Base-by-base conservation (phyloP, 2,797 vertebrate species). In the Esox lucius region DNA sequence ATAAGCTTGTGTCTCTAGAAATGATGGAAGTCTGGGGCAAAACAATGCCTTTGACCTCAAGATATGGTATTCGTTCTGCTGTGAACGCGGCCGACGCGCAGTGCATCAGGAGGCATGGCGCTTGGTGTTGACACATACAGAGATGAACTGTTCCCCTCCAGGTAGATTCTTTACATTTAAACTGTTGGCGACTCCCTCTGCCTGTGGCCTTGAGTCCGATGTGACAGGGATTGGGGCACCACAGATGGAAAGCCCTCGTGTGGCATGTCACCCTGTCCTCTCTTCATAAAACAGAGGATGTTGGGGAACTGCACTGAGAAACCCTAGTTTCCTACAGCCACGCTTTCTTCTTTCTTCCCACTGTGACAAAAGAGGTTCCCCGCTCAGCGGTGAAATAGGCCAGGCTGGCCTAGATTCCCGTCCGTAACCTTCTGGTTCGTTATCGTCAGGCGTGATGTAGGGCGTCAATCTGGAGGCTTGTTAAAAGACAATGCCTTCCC, bases 401-500 rank as follows among this genome's bases (percentile, higher is more conserved):
- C 87, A 83, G 1, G 51, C 75, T 80, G 67, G 79, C 59, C 33
- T 56, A 24, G 81, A 80, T 80, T 65, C 17, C 73, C 83, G n/a
- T 78, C 56, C 5, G 70, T 74, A 82, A 86, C 87, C 88, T 85
- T 83, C 75, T 64, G 16, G 71, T 74, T 86, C 76, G 80, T 85
- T 73, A 89, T 73, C 69, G 81, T 76, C 75, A 62, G n/a, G 70
- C 76, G 77, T 87, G 86, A 88, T 82, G 86, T 86, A 84, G 22
- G 76, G 74, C 19, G 67, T 61, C 9, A 13, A 81, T 90, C 83
- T 85, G 77, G 73, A 65, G 82, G 82, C 85, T 68, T 79, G 77
- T 75, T 69, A 71, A 73, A 48, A 59, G 26, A 35, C 42, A 28
- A 67, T 71, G 31, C 7, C 28, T 71, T 33, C 26, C 74, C 66